Base-by-base conservation (phyloP, 2,113 vertebrate species). In the Hippolais icterina region DNA sequence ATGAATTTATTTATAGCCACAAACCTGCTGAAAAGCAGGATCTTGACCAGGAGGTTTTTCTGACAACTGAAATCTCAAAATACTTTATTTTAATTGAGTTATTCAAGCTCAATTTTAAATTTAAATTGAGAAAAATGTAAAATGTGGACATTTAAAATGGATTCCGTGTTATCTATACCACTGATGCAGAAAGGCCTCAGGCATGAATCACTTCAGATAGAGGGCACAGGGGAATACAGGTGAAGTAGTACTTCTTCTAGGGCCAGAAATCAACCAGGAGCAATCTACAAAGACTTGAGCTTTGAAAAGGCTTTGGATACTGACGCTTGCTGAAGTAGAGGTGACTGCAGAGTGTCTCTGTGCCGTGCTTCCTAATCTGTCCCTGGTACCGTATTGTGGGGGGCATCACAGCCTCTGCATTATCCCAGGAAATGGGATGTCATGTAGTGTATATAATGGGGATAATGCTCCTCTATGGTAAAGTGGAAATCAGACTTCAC, bases 361-460 rank as follows among this genome's bases (percentile, higher is more conserved):
- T 31, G 2, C 81, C 50, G 5, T 39, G 18, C 61, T 71, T 75
- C 27, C 24, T 47, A 54, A 23, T 28, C 65, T 66, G 11, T 82
- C 57, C 37, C 27, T 64, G 35, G 2, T 49, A 5, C 27, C 41
- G 19, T 20, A 15, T 15, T 28, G 18, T 23, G 24, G 1, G 9
- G 22, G 12, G 1, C 59, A 9, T 56, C 2, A 1, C 37, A 56
- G 42, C 39, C 8, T 61, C 52, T 83, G n/a, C 0, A 0, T 57
- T 71, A 24, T 44, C 8, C 12, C 72, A 33, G 20, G 10, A 47
- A 56, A 47, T 12, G 53, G 46, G n/a, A 71, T 44, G 10, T 33
- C 44, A 37, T 23, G 11, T 59, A 12, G 41, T 8, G 1, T 66
- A 27, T 22, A 8, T 63, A 54, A 63, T 9, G 24, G 47, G 22